Evolutionary conservation across 2,888 invertebrate genomes (phyloP), one percentile per base, ranked within the genome.

Genomic region (Caenorhabditis sinica): DNA sequence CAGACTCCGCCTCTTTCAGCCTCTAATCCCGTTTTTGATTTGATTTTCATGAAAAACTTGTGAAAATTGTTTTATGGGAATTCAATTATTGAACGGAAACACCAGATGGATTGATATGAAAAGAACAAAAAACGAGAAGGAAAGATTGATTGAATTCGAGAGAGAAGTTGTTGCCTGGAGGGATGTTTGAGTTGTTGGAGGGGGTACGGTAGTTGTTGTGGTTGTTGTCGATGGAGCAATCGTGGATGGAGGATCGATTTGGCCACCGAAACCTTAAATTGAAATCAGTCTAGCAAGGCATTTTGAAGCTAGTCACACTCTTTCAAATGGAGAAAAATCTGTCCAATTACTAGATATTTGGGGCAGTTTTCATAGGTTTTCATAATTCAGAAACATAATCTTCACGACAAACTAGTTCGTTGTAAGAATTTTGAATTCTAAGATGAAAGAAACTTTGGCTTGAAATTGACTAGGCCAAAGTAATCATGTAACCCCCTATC

Each of bases 11-110:
- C 71, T 43, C 58, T 17, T 58, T 28, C 33, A 49, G 30, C 30
- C 33, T 28, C 30, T 17, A 65, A 11, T 40, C 45, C 28, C n/a
- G n/a, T 45, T 65, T 28, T 63, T 28, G 63, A 63, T 63, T 63
- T 13, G 28, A 63, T 63, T 63, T 28, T 15, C 56, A 25, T 30
- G 23, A 17, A 20, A 51, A 68, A 51, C 23, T 30, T 51, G 33
- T 20, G 49, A 20, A 60, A 60, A 36, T 49, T 49, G 20, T 33
- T 73, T 61, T 61, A 61, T 61, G 5, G 33, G 17, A 9, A 51
- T 60, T 51, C 74, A 51, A 63, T 63, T 51, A 53, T 13, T 23
- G 25, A 74, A 63, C 49, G 63, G 51, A 74, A 51, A 45, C 51
- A 65, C n/a, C 28, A 51, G 28, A 20, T 11, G 40, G 40, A 75